phyloP scores from a whole-genome alignment of 2,797 vertebrate genomes.

The Characodon lateralis region DNA sequence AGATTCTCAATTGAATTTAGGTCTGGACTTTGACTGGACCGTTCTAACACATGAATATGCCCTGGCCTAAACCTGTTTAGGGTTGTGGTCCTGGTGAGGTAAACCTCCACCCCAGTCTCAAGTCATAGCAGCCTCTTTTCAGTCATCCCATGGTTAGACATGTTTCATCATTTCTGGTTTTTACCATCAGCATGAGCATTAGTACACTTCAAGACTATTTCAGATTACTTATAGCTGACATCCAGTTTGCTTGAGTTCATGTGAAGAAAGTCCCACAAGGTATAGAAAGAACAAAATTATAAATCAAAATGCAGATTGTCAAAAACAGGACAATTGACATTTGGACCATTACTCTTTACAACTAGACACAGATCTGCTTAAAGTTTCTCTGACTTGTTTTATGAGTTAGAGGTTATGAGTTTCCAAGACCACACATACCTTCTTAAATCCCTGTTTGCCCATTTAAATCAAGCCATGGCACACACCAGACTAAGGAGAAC shows the following conservation, averaged over 20 bases:
- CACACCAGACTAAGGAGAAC: constrained; percentile 29
- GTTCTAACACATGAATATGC: background rate
- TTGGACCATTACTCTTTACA: background rate
- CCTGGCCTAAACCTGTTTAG: background rate
- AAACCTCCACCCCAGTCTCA: background rate
- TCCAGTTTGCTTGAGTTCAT: background rate
- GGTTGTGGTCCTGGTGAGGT: background rate
- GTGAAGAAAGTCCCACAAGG: background rate
- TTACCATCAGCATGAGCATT: background rate
- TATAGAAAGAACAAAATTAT: background rate
- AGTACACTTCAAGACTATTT: background rate
- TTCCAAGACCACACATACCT: constrained; percentile 62
- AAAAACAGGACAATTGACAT: background rate
- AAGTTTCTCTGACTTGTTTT: constrained; percentile 51
- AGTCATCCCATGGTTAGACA: background rate
- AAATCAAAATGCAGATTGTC: background rate
- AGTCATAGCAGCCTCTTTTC: background rate
- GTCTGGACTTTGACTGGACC: background rate
- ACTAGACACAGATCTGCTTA: constrained; percentile 42
- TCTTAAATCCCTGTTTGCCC: constrained; percentile 29
- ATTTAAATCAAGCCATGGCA: constrained; percentile 52
- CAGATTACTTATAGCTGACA: background rate
- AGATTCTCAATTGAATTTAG: background rate
- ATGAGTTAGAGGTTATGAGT: constrained; percentile 62
- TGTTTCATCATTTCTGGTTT: background rate